Percentiles rank a stretch among this genome's conserved stretches.
Conservation (phyloP, 1,140 invertebrate genomes). For the Luehdorfia chinensis region DNA sequence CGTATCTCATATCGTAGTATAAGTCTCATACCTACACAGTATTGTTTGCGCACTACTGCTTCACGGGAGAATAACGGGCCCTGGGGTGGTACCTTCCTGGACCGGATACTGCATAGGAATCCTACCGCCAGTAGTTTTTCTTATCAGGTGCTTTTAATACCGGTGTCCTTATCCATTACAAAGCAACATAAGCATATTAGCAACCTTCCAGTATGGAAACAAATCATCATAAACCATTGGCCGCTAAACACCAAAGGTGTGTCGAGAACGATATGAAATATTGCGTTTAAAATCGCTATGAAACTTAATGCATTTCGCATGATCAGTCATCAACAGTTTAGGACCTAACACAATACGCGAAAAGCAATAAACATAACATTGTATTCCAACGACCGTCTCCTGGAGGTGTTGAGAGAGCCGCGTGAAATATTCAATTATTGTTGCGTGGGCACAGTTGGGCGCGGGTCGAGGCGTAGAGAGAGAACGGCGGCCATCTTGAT, state of each 20-base stretch:
- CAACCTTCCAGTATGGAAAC: constrained; percentile 64
- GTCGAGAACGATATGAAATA: constrained; percentile 69
- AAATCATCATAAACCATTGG: constrained; percentile 73
- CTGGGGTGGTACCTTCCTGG: too few species aligned
- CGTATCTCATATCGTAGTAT: too few species aligned
- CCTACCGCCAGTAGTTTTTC: too few species aligned
- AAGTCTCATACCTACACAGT: too few species aligned
- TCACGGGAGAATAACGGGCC: too few species aligned
- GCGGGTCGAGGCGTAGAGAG: constrained; percentile 29
- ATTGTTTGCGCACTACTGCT: too few species aligned
- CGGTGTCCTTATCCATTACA: constrained; percentile 31
- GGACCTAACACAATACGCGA: constrained; percentile 70
- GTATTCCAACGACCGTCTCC: constrained; percentile 53
- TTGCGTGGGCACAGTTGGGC: constrained; percentile 64
- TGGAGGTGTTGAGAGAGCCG: constrained; percentile 70
- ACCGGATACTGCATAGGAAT: too few species aligned
- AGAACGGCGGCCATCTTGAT: constrained; percentile 67
- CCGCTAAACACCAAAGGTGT: constrained; percentile 61
- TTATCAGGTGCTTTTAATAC: too few species aligned
- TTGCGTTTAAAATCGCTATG: constrained; percentile 72
- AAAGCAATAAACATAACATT: constrained; percentile 68
- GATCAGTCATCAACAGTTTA: constrained; percentile 76
- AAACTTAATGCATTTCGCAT: constrained; percentile 69
- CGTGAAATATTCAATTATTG: constrained; percentile 76
- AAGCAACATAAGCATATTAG: constrained; percentile 43